Percentiles rank a stretch among this genome's conserved stretches.
phyloP scores from a whole-genome alignment of 2,113 vertebrate species.

The Chamaea fasciata region DNA sequence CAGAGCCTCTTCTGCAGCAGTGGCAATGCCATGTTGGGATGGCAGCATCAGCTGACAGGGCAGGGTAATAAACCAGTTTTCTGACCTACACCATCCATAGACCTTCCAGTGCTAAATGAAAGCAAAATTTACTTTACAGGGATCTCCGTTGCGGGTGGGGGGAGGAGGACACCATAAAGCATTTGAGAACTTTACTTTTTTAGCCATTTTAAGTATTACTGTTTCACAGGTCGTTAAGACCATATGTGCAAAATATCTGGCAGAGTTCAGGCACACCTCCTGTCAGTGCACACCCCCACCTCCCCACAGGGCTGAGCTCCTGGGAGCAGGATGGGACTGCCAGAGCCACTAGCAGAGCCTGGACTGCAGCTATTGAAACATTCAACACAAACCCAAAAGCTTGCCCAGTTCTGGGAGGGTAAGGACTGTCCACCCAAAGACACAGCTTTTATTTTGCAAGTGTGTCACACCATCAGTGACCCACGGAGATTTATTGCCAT shows the following conservation, averaged over 20 bases:
- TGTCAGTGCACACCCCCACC: fast-evolving
- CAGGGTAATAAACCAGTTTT: not conserved
- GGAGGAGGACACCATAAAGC: not conserved
- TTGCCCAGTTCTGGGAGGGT: not conserved
- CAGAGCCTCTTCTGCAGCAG: not conserved
- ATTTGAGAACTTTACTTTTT: not conserved
- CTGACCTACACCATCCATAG: not conserved
- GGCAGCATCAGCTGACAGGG: not conserved
- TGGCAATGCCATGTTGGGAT: not conserved
- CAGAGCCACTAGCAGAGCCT: not conserved
- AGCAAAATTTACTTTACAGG: not conserved
- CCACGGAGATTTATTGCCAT: not conserved
- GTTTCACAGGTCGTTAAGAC: not conserved
- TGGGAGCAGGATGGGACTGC: fast-evolving
- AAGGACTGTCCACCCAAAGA: not conserved
- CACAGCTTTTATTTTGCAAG: not conserved
- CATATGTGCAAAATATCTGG: fast-evolving
- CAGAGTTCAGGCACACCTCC: not conserved
- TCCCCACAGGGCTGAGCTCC: not conserved
- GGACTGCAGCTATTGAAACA: not conserved
- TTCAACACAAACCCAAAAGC: not conserved
- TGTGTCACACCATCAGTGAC: not conserved
- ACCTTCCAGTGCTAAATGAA: not conserved
- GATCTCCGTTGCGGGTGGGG: fast-evolving
- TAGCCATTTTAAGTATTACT: not conserved